Base-by-base conservation (phyloP, 1,140 invertebrate genomes). In the Caenorhabditis latens region DNA sequence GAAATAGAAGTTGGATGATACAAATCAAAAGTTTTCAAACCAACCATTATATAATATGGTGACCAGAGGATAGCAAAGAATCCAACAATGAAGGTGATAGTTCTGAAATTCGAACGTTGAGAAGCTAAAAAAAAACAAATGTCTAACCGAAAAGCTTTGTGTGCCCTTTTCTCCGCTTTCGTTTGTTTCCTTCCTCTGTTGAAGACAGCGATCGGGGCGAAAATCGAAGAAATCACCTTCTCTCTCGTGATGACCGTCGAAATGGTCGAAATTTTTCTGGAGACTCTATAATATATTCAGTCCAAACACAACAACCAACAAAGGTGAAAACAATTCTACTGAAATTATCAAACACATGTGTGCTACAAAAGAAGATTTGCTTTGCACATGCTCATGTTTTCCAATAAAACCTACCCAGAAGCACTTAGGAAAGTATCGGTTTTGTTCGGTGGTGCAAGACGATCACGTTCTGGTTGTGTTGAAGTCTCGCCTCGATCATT, bases 41-140 rank as follows among this genome's bases (percentile, higher is more conserved):
- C 90, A 67, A 91, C 91, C 90, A 92, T 91, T 65, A 92, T 90
- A 84, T 92, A 92, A 67, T 92, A 92, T 9, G 91, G 91, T 19
- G 91, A 92, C 92, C 92, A 93, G n/a, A 92, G 82, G 21, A 92
- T 92, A 24, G 91, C 91, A 67, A 92, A 92, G 42, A 92, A 86
- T 21, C 91, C 91, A 19, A 92, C 91, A 50, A 92, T 92, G 65
- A 93, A 91, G 40, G 91, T 92, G 55, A 92, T 91, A 24, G 91
- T 92, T 67, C 91, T 84, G 86, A 89, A 87, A 82, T 46, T 71
- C 1, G 9, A 53, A n/a, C 8, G 14, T 71, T 50, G 13, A 55
- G 4, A 8, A 40, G 0, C 13, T 40, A 57, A 24, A 0, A 43
- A 8, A 21, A 61, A n/a, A 85, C 5, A 5, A 19, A 8, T 14